Conservation (phyloP, 1,140 invertebrate genomes). For the Rhynchophorus ferrugineus region DNA sequence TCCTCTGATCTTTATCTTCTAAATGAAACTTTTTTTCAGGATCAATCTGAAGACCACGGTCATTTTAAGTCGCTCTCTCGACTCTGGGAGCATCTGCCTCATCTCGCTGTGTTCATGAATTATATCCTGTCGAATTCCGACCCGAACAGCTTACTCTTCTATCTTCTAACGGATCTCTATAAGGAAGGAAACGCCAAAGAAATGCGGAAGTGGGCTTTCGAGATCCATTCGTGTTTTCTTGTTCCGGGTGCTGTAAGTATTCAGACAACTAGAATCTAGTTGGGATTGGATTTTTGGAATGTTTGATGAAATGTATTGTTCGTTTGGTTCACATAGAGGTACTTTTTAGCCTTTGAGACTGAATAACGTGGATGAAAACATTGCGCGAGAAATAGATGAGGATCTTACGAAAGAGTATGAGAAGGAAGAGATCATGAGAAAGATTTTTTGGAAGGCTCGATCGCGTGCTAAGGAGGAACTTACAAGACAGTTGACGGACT, state of each 20-base stretch:
- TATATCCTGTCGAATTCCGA: slow-evolving; percentile 81
- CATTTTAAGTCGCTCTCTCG: slow-evolving; percentile 69
- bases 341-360: slow-evolving; percentile 69
- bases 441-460: slow-evolving; percentile 82
- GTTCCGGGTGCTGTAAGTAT: slow-evolving; percentile 74
- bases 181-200: slow-evolving; percentile 80
- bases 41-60: slow-evolving; percentile 65
- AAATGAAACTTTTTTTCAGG: slow-evolving; percentile 38
- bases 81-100: slow-evolving; percentile 60
- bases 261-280: too few relatives aligned
- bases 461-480: slow-evolving; percentile 78
- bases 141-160: slow-evolving; percentile 79
- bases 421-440: slow-evolving; percentile 81
- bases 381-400: slow-evolving; percentile 82
- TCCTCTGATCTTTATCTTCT: neutral
- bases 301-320: neutral
- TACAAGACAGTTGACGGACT: slow-evolving; percentile 79
- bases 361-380: slow-evolving; percentile 75
- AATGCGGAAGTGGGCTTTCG: slow-evolving; percentile 93
- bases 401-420: slow-evolving; percentile 72
- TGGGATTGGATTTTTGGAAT: neutral
- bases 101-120: slow-evolving; percentile 83
- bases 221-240: slow-evolving; percentile 94
- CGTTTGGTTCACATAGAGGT: neutral
- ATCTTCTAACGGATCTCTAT: slow-evolving; percentile 78